Percentiles rank a stretch among this genome's conserved stretches.
These are phyloP conservation scores for Choristoneura rosaceana DNA, from an alignment of 2,888 invertebrate genomes.

Conservation along the genomic window DNA sequence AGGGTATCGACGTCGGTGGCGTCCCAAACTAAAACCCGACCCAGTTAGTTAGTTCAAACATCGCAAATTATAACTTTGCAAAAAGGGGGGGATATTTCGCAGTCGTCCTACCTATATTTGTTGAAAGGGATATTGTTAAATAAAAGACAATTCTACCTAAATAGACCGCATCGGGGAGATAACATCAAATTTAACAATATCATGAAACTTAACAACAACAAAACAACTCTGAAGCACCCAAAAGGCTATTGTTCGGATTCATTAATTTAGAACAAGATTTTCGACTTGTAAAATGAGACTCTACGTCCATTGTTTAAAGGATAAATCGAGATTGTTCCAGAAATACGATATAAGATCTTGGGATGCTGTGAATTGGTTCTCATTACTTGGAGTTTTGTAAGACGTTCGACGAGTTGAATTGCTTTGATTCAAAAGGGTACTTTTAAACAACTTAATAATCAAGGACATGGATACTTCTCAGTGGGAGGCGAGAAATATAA, in stretches of 20 bases:
- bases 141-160: background rate
- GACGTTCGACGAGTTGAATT: background rate
- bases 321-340: background rate
- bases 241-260: background rate
- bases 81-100: too few species aligned
- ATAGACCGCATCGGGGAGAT: background rate
- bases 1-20: too few species aligned
- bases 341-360: background rate
- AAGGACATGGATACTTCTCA: too few species aligned
- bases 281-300: background rate
- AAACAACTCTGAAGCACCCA: background rate
- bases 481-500: too few species aligned
- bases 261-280: background rate
- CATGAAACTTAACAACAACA: background rate
- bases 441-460: too few species aligned
- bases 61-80: too few species aligned
- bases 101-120: too few species aligned
- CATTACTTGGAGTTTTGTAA: background rate
- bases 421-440: background rate
- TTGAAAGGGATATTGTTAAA: too few species aligned
- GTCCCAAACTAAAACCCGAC: too few species aligned
- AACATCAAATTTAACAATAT: slow-evolving; percentile 1
- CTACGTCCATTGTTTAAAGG: background rate
- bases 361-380: background rate
- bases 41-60: too few species aligned